Evolutionary conservation across 2,888 invertebrate species (phyloP).

Genomic region (Chrysomela aeneicollis): DNA sequence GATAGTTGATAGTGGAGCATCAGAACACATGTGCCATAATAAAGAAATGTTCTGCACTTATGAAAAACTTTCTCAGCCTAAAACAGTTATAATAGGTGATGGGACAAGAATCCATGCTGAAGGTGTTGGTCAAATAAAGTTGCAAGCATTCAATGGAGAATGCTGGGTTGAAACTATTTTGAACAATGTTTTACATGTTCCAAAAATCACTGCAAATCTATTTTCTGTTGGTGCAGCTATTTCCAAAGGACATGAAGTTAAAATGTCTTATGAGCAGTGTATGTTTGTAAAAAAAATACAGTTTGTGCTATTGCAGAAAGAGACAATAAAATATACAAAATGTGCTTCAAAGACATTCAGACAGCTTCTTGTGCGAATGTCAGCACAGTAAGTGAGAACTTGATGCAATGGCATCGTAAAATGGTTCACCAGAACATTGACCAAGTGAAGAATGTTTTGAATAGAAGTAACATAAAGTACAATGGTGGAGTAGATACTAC

Average conservation of each 20-base stretch:
- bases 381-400: not conserved
- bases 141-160: slow-evolving; percentile 20
- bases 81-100: slow-evolving; percentile 16
- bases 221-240: slow-evolving; percentile 1
- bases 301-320: not conserved
- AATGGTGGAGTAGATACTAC: not conserved
- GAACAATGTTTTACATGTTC: not conserved
- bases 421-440: slow-evolving; percentile 3
- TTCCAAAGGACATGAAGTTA: not conserved
- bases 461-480: not conserved
- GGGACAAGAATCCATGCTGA: slow-evolving; percentile 15
- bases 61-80: slow-evolving; percentile 6
- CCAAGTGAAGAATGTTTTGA: not conserved
- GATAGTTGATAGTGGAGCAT: slow-evolving; percentile 3
- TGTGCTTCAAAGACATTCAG: slow-evolving; percentile 8
- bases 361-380: not conserved
- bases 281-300: not conserved
- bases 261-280: slow-evolving; percentile 1
- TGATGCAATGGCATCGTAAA: slow-evolving; percentile 1
- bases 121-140: slow-evolving; percentile 18
- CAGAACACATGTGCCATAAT: slow-evolving; percentile 4
- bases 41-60: not conserved
- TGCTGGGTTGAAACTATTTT: slow-evolving; percentile 8
- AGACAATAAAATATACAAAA: not conserved
- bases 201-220: not conserved